Evolutionary conservation across 2,888 invertebrate species (phyloP), one percentile per base, ranked within the genome.

Genomic region (Ennomos fuscantarius): DNA sequence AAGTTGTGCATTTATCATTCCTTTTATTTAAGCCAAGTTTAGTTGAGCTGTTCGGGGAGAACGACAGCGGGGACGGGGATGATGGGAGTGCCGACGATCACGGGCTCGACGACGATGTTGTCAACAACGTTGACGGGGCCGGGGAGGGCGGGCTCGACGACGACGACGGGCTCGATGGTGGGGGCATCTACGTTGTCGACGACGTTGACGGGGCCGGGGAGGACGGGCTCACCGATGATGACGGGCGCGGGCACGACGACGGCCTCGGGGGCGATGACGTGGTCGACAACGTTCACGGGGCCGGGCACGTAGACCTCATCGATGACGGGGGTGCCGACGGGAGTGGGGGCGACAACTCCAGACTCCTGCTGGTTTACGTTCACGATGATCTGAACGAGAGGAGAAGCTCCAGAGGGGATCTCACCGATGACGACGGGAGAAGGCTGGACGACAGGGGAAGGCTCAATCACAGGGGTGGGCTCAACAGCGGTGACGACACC

Each of bases 1-100:
- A 12, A 44, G 15, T 31, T 37, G 37, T n/a, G 35, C 9, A 15
- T 41, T 35, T 2, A 15, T 41, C 12, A 32, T 41, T 46, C 35
- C 12, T 33, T 43, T 33, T 8, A 33, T 10, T 10, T 39, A 10
- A 12, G 6, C 1, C n/a, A 12, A 24, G 33, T 10, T 44, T 43
- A 9, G 33, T 39, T 74, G 63, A 71, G 70, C 72, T 71, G 11
- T 70, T 63, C 74, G 41, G 70, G 73, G 43, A 69, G 60, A 13
- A 58, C 39, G 51, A 73, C 62, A 6, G 62, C 74, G 57, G 74
- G 65, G 8, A 6, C 24, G 2, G 59, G 24, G 37, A 71, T 61
- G 43, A 68, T n/a, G 53, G 62, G 10, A 53, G 68, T 65, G 31
- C 41, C 65, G 15, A 70, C 66, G 63, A 52, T 59, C n/a, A 39